A percentile compares a stretch with the other conserved stretches of the same genome.
These are phyloP conservation scores for Micropoecilia bifurca DNA, from an alignment of 2,797 vertebrate genomes.

Conservation along the genomic window DNA sequence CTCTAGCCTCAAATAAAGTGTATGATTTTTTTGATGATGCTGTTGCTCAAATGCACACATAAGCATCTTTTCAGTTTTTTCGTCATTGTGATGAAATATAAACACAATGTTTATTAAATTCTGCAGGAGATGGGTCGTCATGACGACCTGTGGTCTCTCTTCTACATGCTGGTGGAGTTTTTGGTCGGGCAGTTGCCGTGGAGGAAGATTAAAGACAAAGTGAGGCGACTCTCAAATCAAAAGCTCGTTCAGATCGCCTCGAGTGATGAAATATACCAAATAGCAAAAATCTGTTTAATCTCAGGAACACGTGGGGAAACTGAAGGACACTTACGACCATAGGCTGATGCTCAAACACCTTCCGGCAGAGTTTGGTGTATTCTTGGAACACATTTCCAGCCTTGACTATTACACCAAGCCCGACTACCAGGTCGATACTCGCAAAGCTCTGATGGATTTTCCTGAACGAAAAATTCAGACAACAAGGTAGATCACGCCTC, in stretches of 20 bases:
- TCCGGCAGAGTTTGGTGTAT: constrained; percentile 91
- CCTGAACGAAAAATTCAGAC: not conserved
- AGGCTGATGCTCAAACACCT: constrained; percentile 97
- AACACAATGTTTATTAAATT: constrained; percentile 14
- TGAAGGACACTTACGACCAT: constrained; percentile 97
- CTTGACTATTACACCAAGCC: constrained; percentile 99
- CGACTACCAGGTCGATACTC: constrained; percentile 91
- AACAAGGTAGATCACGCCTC: not conserved
- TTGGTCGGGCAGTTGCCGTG: constrained; percentile 95
- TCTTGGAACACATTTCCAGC: constrained; percentile 93
- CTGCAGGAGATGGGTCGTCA: constrained; percentile 97
- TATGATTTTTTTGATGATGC: too few relatives aligned
- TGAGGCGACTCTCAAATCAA: constrained; percentile 61
- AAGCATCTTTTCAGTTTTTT: not conserved
- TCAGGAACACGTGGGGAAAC: constrained; percentile 97
- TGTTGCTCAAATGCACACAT: too few relatives aligned
- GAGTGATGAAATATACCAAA: not conserved
- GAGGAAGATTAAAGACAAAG: constrained; percentile 99
- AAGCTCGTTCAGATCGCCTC: fast-evolving
- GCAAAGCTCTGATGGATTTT: not conserved
- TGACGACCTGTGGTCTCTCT: constrained; percentile 98
- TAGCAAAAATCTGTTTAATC: constrained; percentile 18
- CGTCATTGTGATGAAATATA: not conserved
- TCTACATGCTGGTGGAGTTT: constrained; percentile 99
- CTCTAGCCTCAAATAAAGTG: too few relatives aligned